phyloP scores from a whole-genome alignment of 2,888 invertebrate genomes.

The Branchipolynoe longqiensis region DNA sequence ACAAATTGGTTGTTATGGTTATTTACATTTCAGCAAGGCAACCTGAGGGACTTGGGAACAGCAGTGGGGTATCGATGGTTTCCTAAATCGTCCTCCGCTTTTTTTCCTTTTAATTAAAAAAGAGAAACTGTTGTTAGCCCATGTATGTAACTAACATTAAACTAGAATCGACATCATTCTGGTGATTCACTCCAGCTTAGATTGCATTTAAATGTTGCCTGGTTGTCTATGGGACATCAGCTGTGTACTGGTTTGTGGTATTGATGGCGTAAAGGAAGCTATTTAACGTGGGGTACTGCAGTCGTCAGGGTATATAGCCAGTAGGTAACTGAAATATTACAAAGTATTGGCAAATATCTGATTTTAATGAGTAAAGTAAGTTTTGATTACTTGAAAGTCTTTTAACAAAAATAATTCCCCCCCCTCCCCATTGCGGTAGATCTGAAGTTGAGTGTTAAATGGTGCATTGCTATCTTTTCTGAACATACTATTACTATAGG shows the following conservation, averaged over 20 bases:
- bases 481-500: conserved; percentile 1
- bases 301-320: neutral
- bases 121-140: too few relatives aligned
- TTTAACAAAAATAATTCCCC: too few relatives aligned
- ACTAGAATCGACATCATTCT: neutral
- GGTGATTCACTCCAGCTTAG: neutral
- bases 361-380: neutral
- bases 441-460: neutral
- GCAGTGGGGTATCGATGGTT: conserved; percentile 2
- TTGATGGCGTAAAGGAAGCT: neutral
- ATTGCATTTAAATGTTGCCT: conserved; percentile 39
- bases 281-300: neutral
- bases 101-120: conserved; percentile 13
- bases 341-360: neutral
- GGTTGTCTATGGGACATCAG: neutral
- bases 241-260: conserved; percentile 6
- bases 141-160: conserved; percentile 5
- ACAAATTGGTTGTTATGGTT: conserved; percentile 17
- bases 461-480: neutral
- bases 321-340: conserved; percentile 6
- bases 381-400: too few relatives aligned
- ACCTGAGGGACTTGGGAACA: conserved; percentile 15
- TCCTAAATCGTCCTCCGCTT: neutral
- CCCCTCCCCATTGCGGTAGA: neutral
- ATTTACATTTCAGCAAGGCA: conserved; percentile 35